phyloP scores from a whole-genome alignment of 2,888 invertebrate species.

The Seladonia tumulorum region DNA sequence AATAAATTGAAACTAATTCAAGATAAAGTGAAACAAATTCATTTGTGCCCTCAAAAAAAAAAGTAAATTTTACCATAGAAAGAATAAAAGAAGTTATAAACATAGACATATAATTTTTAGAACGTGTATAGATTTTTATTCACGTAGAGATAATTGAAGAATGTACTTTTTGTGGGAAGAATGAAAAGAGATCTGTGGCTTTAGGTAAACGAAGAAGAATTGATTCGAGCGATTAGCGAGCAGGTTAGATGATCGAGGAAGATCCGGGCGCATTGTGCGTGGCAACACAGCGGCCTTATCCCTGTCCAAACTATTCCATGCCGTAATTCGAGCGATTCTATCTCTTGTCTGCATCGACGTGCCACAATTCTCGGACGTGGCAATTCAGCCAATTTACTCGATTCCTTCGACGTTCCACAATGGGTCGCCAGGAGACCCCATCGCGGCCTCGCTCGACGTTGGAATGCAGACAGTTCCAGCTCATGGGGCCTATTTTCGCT shows the following conservation, averaged over 20 bases:
- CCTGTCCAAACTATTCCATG: conserved; percentile 36
- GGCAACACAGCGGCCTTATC: conserved; percentile 27
- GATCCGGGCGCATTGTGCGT: conserved; percentile 53
- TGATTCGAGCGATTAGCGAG: neutral
- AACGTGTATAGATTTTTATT: no score
- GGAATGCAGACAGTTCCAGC: conserved; percentile 51
- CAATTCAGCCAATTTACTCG: conserved; percentile 79
- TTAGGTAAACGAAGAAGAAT: neutral
- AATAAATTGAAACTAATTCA: no score
- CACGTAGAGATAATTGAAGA: neutral
- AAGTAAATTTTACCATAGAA: neutral
- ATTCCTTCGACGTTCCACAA: conserved; percentile 71
- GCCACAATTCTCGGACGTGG: conserved; percentile 69
- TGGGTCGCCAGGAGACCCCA: conserved; percentile 56
- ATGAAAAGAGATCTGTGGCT: neutral
- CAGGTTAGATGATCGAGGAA: neutral
- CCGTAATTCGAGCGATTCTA: conserved; percentile 59
- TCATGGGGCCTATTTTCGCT: conserved; percentile 19
- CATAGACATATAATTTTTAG: neutral
- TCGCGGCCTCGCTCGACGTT: conserved; percentile 39
- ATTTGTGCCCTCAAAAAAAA: no score
- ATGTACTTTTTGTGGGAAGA: neutral
- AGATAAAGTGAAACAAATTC: no score
- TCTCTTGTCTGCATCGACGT: conserved; percentile 66
- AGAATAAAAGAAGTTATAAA: neutral